These are phyloP conservation scores for Callyntrura sp. DNA, from an alignment of 2,888 invertebrate species.

Conservation along the genomic window DNA sequence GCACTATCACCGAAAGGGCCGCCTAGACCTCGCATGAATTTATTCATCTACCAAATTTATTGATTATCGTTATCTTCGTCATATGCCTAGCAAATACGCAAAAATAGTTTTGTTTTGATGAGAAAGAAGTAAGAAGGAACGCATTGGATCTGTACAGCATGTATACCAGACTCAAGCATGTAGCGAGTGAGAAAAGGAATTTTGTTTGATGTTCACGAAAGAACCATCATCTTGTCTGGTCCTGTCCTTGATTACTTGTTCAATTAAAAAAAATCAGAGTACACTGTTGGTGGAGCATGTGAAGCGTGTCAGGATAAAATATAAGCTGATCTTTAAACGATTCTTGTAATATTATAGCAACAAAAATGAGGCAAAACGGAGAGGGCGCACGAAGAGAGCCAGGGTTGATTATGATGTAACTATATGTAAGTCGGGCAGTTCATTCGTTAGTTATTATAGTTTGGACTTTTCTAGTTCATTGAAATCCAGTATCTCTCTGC, in stretches of 20 bases:
- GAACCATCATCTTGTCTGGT: constrained; percentile 23
- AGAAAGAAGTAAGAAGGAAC: neutral
- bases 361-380: neutral
- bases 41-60: neutral
- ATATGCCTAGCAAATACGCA: neutral
- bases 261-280: constrained; percentile 66
- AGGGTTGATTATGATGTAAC: neutral
- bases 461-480: constrained; percentile 52
- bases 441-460: constrained; percentile 23
- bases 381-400: neutral
- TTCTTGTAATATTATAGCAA: neutral
- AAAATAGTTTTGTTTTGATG: constrained; percentile 30
- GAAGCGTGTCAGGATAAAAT: neutral
- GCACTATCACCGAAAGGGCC: neutral
- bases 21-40: neutral
- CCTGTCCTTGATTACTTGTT: constrained; percentile 68
- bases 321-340: constrained; percentile 15
- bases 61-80: neutral
- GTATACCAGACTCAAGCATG: neutral
- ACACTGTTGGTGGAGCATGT: constrained; percentile 8
- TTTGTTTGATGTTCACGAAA: constrained; percentile 34
- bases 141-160: neutral
- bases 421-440: neutral
- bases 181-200: neutral
- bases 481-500: constrained; percentile 45